These are phyloP conservation scores for Ellobius talpinus DNA, from an alignment of 2,113 vertebrate genomes.

Conservation along the genomic window DNA sequence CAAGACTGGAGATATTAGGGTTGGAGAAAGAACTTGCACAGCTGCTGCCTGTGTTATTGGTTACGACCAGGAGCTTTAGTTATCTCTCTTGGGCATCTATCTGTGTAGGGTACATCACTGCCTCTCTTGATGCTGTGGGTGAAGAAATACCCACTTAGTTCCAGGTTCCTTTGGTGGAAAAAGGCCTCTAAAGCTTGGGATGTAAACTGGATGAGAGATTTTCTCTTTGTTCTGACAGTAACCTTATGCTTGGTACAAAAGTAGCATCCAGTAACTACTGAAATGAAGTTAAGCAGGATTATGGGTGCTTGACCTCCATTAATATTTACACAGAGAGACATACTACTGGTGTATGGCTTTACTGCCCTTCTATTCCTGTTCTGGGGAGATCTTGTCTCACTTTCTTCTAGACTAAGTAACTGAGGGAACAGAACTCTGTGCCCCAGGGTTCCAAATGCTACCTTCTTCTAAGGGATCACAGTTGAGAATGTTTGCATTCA, in stretches of 20 bases:
- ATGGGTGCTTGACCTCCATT: neutral
- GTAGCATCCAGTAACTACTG: neutral
- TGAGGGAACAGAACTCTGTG: neutral
- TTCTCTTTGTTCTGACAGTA: neutral
- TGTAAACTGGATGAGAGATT: neutral
- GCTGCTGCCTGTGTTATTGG: neutral
- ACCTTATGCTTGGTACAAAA: neutral
- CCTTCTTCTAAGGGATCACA: neutral
- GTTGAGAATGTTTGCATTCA: neutral
- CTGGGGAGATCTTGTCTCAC: neutral
- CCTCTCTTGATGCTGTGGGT: neutral
- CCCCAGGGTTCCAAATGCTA: neutral
- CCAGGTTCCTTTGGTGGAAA: neutral
- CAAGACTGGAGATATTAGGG: neutral
- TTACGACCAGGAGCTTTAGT: neutral
- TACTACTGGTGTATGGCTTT: fast-evolving
- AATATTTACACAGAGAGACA: neutral
- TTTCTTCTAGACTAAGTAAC: neutral
- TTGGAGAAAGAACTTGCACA: neutral
- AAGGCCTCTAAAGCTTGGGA: neutral
- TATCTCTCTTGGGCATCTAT: neutral
- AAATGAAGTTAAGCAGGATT: neutral
- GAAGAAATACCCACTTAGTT: neutral
- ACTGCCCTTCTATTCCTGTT: neutral
- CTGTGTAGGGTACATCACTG: neutral